Base-by-base conservation (phyloP, 2,797 vertebrate genomes). In the Phaenicophaeus curvirostris region DNA sequence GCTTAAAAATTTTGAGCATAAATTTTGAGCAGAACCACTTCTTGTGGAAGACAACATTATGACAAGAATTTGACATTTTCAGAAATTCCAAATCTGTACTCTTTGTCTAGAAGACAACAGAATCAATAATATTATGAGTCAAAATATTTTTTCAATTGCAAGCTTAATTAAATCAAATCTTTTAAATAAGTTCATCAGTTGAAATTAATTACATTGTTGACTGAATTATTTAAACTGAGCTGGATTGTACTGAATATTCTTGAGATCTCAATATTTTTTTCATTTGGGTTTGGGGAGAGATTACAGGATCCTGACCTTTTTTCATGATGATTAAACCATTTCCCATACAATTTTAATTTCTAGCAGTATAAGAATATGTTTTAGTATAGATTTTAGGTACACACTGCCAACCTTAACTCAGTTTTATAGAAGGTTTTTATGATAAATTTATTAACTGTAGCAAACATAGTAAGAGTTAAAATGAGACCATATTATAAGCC, bases 311-410 rank as follows among this genome's bases (percentile, higher is more conserved):
- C 68, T 90, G 66, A 73, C 51, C 57, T 89, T 84, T 88, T 82
- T 84, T 66, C 15, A 37, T 63, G 7, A 66, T 81, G 79, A 79
- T 95, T 86, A 84, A 96, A 59, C 14, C 55, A 44, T 76, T 94
- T 93, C 62, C 58, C 79, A 46, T 91, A 53, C 13, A 37, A 35
- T 88, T 94, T 93, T 95, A 91, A 94, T 89, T 91, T 94, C 82
- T 76, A 91, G 44, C 71, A 79, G 28, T 66, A 24, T 86, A 72
- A 73, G 51, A 73, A 20, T 73, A 50, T 85, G 58, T 76, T 95
- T 85, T 89, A 89, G 15, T 94, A 93, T 95, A 69, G 91, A 95
- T 95, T 95, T 96, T 90, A 91, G 80, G 91, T 95, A 79, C 27
- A 79, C 0, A 5, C 77, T 3, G 1, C 93, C 80, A 73, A 50